Evolutionary conservation across 2,888 invertebrate species (phyloP).

Genomic region (Lydus trimaculatus): DNA sequence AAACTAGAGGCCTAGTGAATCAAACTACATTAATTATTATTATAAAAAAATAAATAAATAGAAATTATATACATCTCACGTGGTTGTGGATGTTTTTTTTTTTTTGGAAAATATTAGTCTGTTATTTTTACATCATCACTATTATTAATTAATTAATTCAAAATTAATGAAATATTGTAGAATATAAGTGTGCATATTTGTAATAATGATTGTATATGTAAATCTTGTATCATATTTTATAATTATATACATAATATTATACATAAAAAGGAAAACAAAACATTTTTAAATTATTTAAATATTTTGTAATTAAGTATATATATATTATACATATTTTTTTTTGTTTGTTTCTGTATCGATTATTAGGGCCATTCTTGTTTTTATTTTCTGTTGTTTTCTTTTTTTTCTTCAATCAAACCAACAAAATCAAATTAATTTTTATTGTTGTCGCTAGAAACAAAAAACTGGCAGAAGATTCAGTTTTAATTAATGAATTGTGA

Average conservation of each 20-base stretch:
- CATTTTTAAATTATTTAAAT: constrained; percentile 59
- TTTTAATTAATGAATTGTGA: constrained; percentile 11
- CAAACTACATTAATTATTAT: constrained; percentile 40
- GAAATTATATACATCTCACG: constrained; percentile 43
- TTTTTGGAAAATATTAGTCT: constrained; percentile 48
- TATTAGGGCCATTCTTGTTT: constrained; percentile 30
- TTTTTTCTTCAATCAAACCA: not conserved
- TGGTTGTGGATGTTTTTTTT: constrained; percentile 50
- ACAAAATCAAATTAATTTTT: constrained; percentile 50
- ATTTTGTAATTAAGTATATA: constrained; percentile 43
- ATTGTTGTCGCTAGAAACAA: constrained; percentile 39
- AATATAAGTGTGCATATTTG: constrained; percentile 52
- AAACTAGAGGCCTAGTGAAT: constrained; percentile 59
- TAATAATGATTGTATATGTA: constrained; percentile 51
- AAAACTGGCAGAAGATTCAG: constrained; percentile 36
- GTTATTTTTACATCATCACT: constrained; percentile 56
- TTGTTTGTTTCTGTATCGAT: constrained; percentile 13
- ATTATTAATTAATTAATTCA: constrained; percentile 40
- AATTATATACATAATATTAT: constrained; percentile 12
- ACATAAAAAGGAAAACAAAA: not conserved
- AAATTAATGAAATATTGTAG: constrained; percentile 33
- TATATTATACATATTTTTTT: too few relatives aligned
- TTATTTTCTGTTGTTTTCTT: constrained; percentile 9
- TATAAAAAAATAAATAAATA: constrained; percentile 8
- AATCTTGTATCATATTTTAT: constrained; percentile 60